Percentiles rank a stretch among this genome's conserved stretches.
These are phyloP conservation scores for Paedocypris sp. DNA, from an alignment of 2,113 vertebrate species.

Conservation along the genomic window DNA sequence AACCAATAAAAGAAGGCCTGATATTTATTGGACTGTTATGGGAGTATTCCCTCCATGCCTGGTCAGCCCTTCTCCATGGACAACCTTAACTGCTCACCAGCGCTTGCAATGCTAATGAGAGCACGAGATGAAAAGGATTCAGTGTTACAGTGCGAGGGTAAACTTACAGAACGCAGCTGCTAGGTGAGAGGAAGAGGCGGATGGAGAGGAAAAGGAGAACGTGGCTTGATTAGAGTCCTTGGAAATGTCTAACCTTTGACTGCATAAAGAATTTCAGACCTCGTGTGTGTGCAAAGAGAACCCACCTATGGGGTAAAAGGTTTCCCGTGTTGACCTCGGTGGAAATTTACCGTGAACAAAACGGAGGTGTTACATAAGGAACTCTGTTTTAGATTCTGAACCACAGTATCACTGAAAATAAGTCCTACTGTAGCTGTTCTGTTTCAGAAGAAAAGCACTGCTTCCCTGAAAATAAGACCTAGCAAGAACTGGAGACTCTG, in stretches of 20 bases:
- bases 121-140: conserved; percentile 58
- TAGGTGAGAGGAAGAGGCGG: conserved; percentile 40
- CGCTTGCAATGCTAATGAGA: conserved; percentile 66
- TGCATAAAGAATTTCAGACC: conserved; percentile 35
- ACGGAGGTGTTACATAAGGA: no score
- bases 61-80: conserved; percentile 29
- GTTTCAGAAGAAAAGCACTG: no score
- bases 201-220: conserved; percentile 57
- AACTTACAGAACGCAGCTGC: conserved; percentile 39
- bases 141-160: conserved; percentile 57
- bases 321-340: not conserved
- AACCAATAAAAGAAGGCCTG: conserved; percentile 62
- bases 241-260: conserved; percentile 63
- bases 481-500: no score
- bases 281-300: conserved; percentile 23
- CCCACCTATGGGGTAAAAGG: conserved; percentile 11
- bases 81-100: conserved; percentile 39
- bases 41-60: conserved; percentile 52
- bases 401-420: no score
- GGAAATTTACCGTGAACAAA: not conserved
- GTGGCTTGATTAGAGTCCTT: conserved; percentile 63
- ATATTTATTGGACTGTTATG: conserved; percentile 67
- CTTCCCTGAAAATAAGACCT: no score
- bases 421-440: no score
- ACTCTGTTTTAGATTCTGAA: no score